Evolutionary conservation across 2,113 vertebrate genomes (phyloP).

Genomic region (Paradoxurus hermaphroditus): DNA sequence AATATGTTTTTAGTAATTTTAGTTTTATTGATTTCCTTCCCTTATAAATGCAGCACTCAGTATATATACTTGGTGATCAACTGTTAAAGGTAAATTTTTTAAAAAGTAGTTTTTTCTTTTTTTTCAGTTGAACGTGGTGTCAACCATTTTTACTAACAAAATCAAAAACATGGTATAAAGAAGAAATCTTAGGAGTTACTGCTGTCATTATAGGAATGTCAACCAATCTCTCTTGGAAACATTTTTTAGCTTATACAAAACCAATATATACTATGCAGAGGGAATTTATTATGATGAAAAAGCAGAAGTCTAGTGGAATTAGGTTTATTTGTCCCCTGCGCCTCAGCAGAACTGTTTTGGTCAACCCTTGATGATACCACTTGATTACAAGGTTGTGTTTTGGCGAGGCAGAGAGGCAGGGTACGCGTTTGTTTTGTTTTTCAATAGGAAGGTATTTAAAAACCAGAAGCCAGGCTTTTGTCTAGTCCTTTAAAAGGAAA

Average conservation of each 20-base stretch:
- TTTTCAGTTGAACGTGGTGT: neutral
- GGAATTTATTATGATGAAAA: conserved; percentile 38
- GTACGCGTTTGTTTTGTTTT: neutral
- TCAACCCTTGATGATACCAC: neutral
- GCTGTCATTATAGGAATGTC: neutral
- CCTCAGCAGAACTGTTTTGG: neutral
- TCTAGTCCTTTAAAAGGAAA: conserved; percentile 32
- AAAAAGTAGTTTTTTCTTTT: neutral
- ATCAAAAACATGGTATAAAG: neutral
- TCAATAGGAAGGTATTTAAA: neutral
- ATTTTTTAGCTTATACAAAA: neutral
- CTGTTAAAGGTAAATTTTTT: neutral
- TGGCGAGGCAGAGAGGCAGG: too few species aligned
- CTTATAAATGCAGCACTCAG: neutral
- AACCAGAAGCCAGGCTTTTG: conserved; percentile 1
- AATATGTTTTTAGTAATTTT: conserved; percentile 23
- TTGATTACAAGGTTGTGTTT: neutral
- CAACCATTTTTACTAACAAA: conserved; percentile 11
- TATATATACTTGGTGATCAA: neutral
- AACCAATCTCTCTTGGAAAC: neutral
- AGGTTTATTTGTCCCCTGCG: neutral
- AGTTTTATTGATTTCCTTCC: neutral
- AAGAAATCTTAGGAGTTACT: neutral
- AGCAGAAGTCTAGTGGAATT: neutral
- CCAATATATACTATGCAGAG: neutral